Conservation (phyloP, 2,888 invertebrate species). For the Euzetes globulus region DNA sequence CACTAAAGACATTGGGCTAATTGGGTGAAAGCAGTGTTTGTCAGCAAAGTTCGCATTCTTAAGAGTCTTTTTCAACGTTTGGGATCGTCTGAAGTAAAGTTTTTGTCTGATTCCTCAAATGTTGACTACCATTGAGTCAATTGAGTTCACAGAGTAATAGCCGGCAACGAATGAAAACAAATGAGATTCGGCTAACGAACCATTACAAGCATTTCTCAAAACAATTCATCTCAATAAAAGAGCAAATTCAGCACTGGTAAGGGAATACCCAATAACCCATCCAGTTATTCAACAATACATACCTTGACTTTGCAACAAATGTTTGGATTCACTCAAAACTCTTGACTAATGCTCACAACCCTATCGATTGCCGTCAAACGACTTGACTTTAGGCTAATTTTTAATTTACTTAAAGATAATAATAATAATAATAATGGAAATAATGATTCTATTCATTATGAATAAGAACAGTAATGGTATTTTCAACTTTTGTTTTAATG, state of each 20-base stretch:
- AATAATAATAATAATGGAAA: background rate
- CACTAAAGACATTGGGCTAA: too few species aligned
- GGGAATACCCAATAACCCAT: background rate
- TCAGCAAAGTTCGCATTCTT: too few species aligned
- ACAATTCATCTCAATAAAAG: constrained; percentile 11
- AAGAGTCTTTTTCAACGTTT: too few species aligned
- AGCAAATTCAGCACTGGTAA: background rate
- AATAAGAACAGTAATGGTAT: background rate
- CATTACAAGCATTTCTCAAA: background rate
- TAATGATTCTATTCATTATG: background rate
- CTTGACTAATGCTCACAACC: background rate
- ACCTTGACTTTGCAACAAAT: background rate
- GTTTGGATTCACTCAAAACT: background rate
- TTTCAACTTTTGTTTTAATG: background rate
- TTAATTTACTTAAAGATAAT: background rate
- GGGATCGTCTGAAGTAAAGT: too few species aligned
- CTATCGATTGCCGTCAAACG: background rate
- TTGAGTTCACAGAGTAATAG: background rate
- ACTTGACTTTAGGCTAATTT: background rate
- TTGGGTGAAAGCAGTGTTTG: too few species aligned
- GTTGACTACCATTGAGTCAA: too few species aligned
- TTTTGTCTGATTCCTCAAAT: too few species aligned
- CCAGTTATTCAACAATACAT: background rate
- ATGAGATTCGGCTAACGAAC: background rate
- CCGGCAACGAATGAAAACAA: background rate